Percentiles rank a stretch among this genome's conserved stretches.
phyloP scores from a whole-genome alignment of 2,888 invertebrate species.

The Mesorhabditis sp. region DNA sequence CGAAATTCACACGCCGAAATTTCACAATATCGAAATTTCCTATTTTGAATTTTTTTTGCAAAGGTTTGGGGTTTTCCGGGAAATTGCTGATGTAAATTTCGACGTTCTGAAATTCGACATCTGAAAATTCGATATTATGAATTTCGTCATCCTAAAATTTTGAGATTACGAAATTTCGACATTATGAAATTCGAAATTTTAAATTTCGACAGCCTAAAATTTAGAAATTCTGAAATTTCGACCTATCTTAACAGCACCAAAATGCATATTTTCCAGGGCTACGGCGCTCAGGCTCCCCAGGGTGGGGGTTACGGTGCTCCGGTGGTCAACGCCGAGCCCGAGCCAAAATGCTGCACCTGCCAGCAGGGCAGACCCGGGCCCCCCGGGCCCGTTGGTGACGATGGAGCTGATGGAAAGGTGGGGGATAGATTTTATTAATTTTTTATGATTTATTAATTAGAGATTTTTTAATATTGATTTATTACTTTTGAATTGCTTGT shows the following conservation, averaged over 20 bases:
- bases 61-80: no score
- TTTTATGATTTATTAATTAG: background rate
- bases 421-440: background rate
- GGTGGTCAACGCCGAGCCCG: slow-evolving; percentile 31
- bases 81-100: no score
- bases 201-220: no score
- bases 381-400: slow-evolving; percentile 12
- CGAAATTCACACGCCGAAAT: no score
- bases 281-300: slow-evolving; percentile 5
- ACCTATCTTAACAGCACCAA: background rate
- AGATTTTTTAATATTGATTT: background rate
- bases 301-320: slow-evolving; percentile 9
- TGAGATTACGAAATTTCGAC: no score
- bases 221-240: no score
- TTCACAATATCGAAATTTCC: no score
- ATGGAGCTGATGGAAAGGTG: slow-evolving; percentile 9
- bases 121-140: no score
- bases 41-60: no score
- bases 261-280: background rate
- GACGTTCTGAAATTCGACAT: no score
- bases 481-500: background rate
- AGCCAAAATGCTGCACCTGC: slow-evolving; percentile 30
- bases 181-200: no score
- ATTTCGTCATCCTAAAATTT: no score
- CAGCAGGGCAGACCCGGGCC: slow-evolving; percentile 28